Evolutionary conservation across 2,797 vertebrate species (phyloP), one percentile per base, ranked within the genome.

Genomic region (Chelon auratus): DNA sequence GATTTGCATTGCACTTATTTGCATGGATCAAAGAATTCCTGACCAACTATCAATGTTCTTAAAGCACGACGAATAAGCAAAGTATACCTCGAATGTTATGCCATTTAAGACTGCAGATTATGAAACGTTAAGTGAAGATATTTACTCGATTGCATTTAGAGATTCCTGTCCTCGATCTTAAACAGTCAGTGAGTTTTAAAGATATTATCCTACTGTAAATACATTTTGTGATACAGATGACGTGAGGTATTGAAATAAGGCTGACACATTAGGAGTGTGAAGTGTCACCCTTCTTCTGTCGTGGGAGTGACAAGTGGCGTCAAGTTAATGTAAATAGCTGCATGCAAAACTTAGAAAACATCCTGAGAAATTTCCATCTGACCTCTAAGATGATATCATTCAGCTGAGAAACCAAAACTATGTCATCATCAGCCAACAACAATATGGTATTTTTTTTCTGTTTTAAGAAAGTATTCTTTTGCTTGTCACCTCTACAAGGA

Each of bases 1-100:
- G 3, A 84, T 91, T 92, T 91, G 85, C 80, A 86, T 89, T 50
- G 8, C 8, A 67, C 22, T 15, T 51, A 78, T 88, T 84, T 89
- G 74, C 68, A 80, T 82, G 52, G 36, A 37, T 70, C 14, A 56
- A 7, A 52, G 10, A 63, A 61, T 39, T 68, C 43, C 71, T 57
- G 10, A 63, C 43, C 12, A 10, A 56, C 3, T 30, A 26, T 51
- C 3, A 45, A 36, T 67, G 33, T 33, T 54, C 36, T 45, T 43
- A 0, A 50, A 57, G 18, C 24, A 9, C 3, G 30, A 11, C 0
- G 3, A 33, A 58, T 68, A 63, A 57, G 14, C 56, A 69, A 65
- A 72, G 3, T 17, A 18, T 3, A 59, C n/a, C 15, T 45, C 50
- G 37, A 60, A 52, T 0, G 3, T 51, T 24, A 15, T 0, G 5